These are phyloP conservation scores for Ophion ventricosus DNA, from an alignment of 2,888 invertebrate species.

Conservation along the genomic window DNA sequence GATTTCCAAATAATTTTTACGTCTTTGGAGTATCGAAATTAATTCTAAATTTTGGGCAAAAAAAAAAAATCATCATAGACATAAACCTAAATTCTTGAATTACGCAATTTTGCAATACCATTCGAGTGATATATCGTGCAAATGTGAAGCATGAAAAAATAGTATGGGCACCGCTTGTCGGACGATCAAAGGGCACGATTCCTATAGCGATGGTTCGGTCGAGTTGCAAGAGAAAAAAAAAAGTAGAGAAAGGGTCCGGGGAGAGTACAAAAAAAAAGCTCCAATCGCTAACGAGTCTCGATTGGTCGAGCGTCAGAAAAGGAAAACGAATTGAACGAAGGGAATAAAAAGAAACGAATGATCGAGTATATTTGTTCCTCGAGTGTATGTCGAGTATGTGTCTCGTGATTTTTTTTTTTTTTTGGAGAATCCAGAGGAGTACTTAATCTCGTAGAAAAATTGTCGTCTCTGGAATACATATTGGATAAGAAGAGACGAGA, in stretches of 20 bases:
- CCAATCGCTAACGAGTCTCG: constrained; percentile 2
- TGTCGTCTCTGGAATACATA: background rate
- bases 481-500: constrained; percentile 66
- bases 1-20: constrained; percentile 28
- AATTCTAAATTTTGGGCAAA: background rate
- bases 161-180: constrained; percentile 64
- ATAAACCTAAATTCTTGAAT: background rate
- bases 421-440: constrained; percentile 9
- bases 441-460: constrained; percentile 34
- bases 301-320: constrained; percentile 1
- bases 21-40: background rate
- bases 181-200: constrained; percentile 61
- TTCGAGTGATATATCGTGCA: background rate
- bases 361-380: background rate
- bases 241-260: constrained; percentile 20
- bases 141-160: constrained; percentile 13
- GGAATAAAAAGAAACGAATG: background rate
- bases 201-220: constrained; percentile 22
- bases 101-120: background rate
- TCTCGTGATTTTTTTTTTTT: constrained; percentile 10
- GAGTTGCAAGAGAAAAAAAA: constrained; percentile 44
- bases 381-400: too few relatives aligned
- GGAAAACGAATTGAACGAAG: background rate
- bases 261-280: constrained; percentile 18
- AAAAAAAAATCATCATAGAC: background rate